phyloP scores from a whole-genome alignment of 2,113 vertebrate species.

The Guaruba guarouba region DNA sequence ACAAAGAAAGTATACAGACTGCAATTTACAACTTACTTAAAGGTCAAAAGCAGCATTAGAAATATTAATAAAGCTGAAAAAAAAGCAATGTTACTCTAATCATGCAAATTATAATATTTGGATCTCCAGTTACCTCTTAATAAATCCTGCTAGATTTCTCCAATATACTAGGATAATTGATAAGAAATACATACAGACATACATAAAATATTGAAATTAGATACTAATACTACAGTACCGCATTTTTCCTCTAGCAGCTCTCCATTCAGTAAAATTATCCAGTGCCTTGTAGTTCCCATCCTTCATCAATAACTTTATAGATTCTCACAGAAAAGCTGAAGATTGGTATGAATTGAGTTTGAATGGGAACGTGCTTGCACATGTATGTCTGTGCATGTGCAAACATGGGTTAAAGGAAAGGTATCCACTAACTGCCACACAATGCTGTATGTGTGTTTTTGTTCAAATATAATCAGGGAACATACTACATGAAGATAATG shows the following conservation, averaged over 20 bases:
- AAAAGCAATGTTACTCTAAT: neutral
- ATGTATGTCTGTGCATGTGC: accelerated
- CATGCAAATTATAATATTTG: neutral
- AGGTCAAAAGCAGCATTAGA: neutral
- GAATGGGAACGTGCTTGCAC: neutral
- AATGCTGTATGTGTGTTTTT: neutral
- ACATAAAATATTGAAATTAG: neutral
- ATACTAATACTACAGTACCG: neutral
- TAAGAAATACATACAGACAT: neutral
- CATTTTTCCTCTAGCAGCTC: neutral
- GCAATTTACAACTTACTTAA: neutral
- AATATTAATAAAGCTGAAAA: neutral
- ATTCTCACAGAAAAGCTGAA: neutral
- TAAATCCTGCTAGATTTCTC: neutral
- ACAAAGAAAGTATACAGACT: neutral
- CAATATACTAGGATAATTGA: neutral
- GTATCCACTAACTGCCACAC: neutral
- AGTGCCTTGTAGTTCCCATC: neutral
- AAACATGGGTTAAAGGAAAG: neutral
- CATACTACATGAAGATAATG: neutral
- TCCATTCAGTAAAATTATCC: neutral
- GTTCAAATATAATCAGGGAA: neutral
- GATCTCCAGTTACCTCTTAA: neutral
- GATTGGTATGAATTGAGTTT: neutral
- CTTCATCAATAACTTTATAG: neutral